phyloP scores from a whole-genome alignment of 1,140 invertebrate genomes.

The Trichonephila inaurata region DNA sequence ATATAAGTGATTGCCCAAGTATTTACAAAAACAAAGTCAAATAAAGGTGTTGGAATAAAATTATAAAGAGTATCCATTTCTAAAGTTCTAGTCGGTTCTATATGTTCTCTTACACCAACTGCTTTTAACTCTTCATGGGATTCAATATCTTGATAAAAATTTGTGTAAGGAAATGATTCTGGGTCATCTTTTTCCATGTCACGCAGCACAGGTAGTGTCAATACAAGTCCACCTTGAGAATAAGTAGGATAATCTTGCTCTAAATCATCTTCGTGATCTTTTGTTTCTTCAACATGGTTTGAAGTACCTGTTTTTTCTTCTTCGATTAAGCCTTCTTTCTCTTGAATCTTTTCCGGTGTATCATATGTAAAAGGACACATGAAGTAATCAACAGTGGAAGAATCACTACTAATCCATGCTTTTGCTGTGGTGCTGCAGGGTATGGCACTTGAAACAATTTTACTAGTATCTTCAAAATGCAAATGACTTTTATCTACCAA shows the following conservation, averaged over 20 bases:
- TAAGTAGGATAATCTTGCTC: constrained; percentile 27
- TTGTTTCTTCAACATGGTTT: neutral
- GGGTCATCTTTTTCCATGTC: constrained; percentile 9
- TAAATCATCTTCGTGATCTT: neutral
- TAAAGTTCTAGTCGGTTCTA: neutral
- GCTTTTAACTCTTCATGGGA: neutral
- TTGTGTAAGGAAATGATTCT: constrained; percentile 7
- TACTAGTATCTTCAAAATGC: neutral
- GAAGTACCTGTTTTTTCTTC: neutral
- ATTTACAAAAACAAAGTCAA: constrained; percentile 43
- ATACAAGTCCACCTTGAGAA: constrained; percentile 19
- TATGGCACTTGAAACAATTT: constrained; percentile 10
- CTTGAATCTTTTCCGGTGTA: neutral
- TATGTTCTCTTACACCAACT: neutral
- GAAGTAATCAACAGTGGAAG: neutral
- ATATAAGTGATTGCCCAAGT: neutral
- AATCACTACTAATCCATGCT: neutral
- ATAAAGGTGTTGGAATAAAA: neutral
- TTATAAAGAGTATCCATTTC: neutral
- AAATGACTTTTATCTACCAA: neutral
- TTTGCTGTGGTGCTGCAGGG: neutral
- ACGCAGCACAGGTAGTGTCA: constrained; percentile 6
- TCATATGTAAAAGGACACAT: constrained; percentile 43
- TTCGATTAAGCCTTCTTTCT: neutral
- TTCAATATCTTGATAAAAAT: constrained; percentile 34